Evolutionary conservation across 2,888 invertebrate species (phyloP), one percentile per base, ranked within the genome.

Genomic region (Acronicta aceris): DNA sequence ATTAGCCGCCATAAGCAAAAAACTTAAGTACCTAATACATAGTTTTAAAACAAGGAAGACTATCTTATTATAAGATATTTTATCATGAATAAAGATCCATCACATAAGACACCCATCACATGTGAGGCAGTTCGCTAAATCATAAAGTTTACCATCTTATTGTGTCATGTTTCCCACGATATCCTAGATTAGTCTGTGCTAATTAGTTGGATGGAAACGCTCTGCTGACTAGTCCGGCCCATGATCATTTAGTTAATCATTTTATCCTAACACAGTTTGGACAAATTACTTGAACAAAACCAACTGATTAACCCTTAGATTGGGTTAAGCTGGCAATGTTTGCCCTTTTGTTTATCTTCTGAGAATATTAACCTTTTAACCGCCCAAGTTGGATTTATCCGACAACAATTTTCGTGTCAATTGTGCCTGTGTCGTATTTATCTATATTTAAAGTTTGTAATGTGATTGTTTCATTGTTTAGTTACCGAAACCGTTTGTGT

Each of bases 181-280:
- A 43, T 21, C 13, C 36, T 36, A 43, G 12, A 9, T 57, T 36
- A 59, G n/a, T n/a, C 13, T 17, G n/a, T 1, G 45, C 30, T 40
- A 45, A 49, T 30, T 15, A 30, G 21, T 40, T 25, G 13, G 5
- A 25, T 43, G 27, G 49, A 27, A 38, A 25, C 38, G 40, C 25
- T 36, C 17, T 48, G 4, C 27, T 12, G 36, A 12, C 16, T 46
- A 15, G 16, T 2, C 13, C 17, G 1, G 41, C 33, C 30, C 17
- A 25, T 50, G 42, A 5, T 64, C 58, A 67, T 65, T 53, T 40
- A 40, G 65, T 67, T 71, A 65, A 50, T 46, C 33, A 42, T 53
- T 67, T 71, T 71, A 50, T 46, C 33, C 42, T 53, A 45, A 50
- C 12, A 16, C 42, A 15, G 27, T 40, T 33, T 43, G 40, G 38